Conservation (phyloP, 92 coral and sea anemone species). For the Porites cylindrica region DNA sequence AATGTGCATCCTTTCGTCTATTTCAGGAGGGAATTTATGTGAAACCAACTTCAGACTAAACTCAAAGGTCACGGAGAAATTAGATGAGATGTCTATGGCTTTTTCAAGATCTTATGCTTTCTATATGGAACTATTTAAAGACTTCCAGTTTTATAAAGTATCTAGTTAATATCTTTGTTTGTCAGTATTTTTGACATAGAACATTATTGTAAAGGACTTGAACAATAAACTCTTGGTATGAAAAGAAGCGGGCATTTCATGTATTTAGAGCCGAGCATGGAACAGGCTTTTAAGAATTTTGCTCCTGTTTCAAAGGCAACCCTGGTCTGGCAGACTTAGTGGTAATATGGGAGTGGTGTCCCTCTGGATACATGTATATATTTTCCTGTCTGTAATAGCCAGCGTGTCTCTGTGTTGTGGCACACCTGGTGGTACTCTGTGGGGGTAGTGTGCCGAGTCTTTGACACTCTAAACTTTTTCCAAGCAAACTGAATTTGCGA, state of each 20-base stretch:
- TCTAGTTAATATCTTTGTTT: not conserved
- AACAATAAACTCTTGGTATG: not conserved
- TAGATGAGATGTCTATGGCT: not conserved
- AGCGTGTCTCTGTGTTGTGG: no score
- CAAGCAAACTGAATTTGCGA: no score
- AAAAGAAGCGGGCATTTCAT: not conserved
- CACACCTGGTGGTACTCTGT: no score
- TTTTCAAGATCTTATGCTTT: not conserved
- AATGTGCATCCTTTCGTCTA: not conserved
- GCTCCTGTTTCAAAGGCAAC: no score
- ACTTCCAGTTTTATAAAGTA: conserved; percentile 13
- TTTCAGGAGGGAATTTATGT: conserved; percentile 86
- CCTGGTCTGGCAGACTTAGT: no score
- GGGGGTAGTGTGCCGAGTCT: no score
- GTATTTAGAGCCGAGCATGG: no score
- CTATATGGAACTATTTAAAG: not conserved
- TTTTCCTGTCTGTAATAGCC: no score
- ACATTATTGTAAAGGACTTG: not conserved
- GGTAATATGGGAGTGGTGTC: no score
- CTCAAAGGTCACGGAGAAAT: not conserved
- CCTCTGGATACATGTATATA: no score
- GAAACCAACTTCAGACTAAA: conserved; percentile 54
- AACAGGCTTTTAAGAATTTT: no score
- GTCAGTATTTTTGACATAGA: not conserved
- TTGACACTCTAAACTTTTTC: no score